Percentiles rank a stretch among this genome's conserved stretches.
Conservation (phyloP, 2,797 vertebrate genomes). For the Arrhamphus sclerolepis region DNA sequence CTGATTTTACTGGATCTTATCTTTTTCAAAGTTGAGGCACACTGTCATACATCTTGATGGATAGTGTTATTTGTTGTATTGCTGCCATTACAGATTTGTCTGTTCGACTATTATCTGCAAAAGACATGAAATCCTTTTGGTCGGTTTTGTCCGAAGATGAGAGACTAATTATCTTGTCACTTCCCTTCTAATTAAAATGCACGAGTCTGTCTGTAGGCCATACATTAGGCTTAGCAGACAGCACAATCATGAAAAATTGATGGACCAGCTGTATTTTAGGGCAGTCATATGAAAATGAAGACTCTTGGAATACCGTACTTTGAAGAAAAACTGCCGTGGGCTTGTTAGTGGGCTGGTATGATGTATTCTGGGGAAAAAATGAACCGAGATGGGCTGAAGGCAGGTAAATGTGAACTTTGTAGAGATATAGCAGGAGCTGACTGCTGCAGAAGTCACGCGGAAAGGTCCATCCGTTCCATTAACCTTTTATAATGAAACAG, state of each 20-base stretch:
- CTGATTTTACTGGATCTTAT: constrained; percentile 34
- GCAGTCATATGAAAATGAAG: constrained; percentile 46
- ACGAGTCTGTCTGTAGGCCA: constrained; percentile 67
- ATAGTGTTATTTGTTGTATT: constrained; percentile 6
- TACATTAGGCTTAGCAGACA: constrained; percentile 66
- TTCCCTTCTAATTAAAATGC: constrained; percentile 70
- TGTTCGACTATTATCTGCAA: constrained; percentile 1
- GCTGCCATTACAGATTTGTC: constrained; percentile 6
- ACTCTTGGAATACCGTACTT: constrained; percentile 46
- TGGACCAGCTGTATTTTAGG: constrained; percentile 63
- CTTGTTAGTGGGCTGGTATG: constrained; percentile 27
- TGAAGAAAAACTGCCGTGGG: constrained; percentile 56
- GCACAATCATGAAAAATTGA: constrained; percentile 74
- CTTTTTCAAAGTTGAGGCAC: constrained; percentile 36
- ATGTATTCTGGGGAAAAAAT: constrained; percentile 24
- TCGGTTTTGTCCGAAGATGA: constrained; percentile 48
- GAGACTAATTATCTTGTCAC: constrained; percentile 73
- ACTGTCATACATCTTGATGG: constrained; percentile 22
- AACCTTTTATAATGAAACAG: constrained; percentile 67
- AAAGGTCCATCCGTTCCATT: constrained; percentile 66
- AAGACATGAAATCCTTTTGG: constrained; percentile 19
- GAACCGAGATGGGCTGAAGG: constrained; percentile 16
- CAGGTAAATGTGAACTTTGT: constrained; percentile 47
- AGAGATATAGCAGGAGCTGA: constrained; percentile 26
- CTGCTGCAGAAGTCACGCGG: constrained; percentile 43